phyloP scores from a whole-genome alignment of 2,113 vertebrate genomes.

The Anseranas semipalmata region DNA sequence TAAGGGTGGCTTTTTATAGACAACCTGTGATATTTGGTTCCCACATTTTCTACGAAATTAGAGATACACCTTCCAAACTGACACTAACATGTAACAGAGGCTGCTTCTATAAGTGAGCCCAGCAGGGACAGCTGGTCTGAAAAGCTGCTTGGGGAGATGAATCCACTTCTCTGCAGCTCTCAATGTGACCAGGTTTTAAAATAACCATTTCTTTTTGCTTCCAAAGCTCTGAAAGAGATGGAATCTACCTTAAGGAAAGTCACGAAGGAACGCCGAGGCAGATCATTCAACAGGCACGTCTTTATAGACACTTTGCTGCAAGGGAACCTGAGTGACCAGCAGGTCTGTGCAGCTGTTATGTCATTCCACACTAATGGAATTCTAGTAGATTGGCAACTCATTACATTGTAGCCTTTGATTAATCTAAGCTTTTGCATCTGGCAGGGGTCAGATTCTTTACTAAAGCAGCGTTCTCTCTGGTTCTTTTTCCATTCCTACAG shows the following conservation, averaged over 20 bases:
- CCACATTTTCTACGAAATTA: not conserved
- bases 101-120: conserved; percentile 11
- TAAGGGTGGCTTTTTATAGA: not conserved
- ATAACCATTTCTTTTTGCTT: conserved; percentile 37
- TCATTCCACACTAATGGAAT: not conserved
- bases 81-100: not conserved
- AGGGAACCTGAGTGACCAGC: conserved; percentile 87
- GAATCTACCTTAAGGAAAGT: conserved; percentile 87
- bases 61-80: not conserved
- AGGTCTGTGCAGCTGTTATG: conserved; percentile 77
- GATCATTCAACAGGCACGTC: conserved; percentile 71
- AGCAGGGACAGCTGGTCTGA: conserved; percentile 53
- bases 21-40: not conserved
- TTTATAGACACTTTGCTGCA: conserved; percentile 90
- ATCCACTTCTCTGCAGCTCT: conserved; percentile 30
- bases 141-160: conserved; percentile 3
- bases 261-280: conserved; percentile 84
- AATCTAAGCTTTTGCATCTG: not conserved
- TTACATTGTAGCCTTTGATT: conserved; percentile 1
- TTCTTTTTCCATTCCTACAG: not conserved
- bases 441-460: not conserved
- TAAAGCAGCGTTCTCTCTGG: not conserved
- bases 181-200: conserved; percentile 32
- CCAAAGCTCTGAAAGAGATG: conserved; percentile 87
- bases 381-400: not conserved